Evolutionary conservation across 2,113 vertebrate species (phyloP).

Genomic region (Carlito syrichta): DNA sequence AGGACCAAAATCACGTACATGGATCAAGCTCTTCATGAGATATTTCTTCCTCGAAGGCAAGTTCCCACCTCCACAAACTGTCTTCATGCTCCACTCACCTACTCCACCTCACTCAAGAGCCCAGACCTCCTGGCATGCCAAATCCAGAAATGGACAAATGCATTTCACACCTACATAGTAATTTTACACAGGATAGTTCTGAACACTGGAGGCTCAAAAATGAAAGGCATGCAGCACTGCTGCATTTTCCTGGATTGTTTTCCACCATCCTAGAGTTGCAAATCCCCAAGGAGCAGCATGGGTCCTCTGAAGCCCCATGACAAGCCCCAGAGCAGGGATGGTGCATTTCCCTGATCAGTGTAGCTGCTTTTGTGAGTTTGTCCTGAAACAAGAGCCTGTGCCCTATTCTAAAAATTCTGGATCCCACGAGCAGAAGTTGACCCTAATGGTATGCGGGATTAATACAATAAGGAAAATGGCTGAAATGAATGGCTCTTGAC

Average conservation of each 20-base stretch:
- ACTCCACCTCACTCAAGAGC: not conserved
- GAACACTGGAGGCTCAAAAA: not conserved
- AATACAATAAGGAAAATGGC: conserved; percentile 31
- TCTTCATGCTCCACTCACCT: not conserved
- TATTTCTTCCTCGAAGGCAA: not conserved
- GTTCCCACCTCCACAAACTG: not conserved
- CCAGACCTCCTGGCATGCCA: not conserved
- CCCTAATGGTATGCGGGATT: conserved; percentile 18
- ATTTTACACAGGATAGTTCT: not conserved
- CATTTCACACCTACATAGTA: not conserved
- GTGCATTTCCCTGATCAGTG: no score
- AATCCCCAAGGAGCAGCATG: not conserved
- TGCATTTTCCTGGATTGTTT: not conserved
- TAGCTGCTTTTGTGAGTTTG: not conserved
- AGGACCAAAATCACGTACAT: not conserved
- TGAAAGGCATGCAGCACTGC: not conserved
- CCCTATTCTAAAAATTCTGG: not conserved
- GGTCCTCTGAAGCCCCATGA: not conserved
- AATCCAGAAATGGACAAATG: not conserved
- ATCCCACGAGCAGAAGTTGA: conserved; percentile 15
- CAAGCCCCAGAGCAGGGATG: not conserved
- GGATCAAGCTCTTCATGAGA: not conserved
- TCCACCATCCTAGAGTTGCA: not conserved
- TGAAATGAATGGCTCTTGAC: conserved; percentile 43
- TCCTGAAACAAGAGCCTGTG: not conserved